These are phyloP conservation scores for Coelopa pilipes DNA, from an alignment of 2,888 invertebrate genomes.

Conservation along the genomic window DNA sequence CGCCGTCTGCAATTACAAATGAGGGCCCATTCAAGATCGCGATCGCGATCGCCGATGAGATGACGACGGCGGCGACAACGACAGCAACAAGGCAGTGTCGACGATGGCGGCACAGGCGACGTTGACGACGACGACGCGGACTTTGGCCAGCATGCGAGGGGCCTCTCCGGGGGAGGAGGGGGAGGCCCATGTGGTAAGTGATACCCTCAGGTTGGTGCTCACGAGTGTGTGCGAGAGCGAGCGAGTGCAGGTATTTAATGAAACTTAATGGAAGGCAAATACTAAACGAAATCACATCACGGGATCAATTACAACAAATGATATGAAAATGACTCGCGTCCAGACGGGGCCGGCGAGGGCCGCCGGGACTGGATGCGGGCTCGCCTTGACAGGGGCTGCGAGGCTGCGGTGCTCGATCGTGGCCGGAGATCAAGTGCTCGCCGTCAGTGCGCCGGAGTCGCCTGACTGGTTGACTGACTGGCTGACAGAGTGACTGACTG, in stretches of 20 bases:
- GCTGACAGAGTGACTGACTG: background rate
- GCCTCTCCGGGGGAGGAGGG: background rate
- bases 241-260: constrained; percentile 22
- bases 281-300: constrained; percentile 40
- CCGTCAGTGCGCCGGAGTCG: background rate
- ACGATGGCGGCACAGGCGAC: background rate
- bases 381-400: background rate
- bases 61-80: background rate
- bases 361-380: background rate
- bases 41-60: constrained; percentile 15
- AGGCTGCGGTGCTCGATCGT: background rate
- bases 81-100: background rate
- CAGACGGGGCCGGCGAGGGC: background rate
- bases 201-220: constrained; percentile 21
- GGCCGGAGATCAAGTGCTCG: background rate
- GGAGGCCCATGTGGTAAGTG: constrained; percentile 18
- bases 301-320: constrained; percentile 62
- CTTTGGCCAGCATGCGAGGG: background rate
- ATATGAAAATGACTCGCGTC: constrained; percentile 49
- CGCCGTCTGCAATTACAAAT: constrained; percentile 19
- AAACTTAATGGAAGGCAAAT: constrained; percentile 31
- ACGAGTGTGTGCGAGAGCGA: too few species aligned
- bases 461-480: background rate
- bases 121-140: background rate
- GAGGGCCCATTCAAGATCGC: constrained; percentile 30